Percentiles rank a stretch among this genome's conserved stretches.
Evolutionary conservation across 2,888 invertebrate genomes (phyloP).

Genomic region (Eristalinus aeneus): DNA sequence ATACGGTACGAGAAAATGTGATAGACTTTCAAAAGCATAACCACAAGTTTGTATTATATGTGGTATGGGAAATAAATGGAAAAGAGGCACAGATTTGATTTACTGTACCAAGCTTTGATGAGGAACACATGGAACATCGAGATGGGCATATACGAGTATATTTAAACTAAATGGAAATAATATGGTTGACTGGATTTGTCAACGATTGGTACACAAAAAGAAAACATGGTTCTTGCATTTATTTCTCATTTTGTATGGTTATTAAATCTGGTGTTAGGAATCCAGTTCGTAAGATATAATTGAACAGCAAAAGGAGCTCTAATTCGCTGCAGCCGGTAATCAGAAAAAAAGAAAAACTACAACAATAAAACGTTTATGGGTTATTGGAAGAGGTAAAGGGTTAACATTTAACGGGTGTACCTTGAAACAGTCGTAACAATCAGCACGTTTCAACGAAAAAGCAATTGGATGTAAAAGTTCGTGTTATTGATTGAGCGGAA

Average conservation of each 20-base stretch:
- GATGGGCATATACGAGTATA: background rate
- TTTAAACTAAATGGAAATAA: slow-evolving; percentile 13
- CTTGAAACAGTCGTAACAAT: background rate
- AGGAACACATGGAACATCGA: slow-evolving; percentile 23
- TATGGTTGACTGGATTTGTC: slow-evolving; percentile 23
- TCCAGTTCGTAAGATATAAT: background rate
- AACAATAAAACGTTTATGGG: background rate
- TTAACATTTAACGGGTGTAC: background rate
- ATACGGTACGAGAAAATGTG: slow-evolving; percentile 42
- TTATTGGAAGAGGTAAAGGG: background rate
- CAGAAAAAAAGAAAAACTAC: background rate
- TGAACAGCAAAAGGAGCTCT: background rate
- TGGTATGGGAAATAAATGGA: slow-evolving; percentile 41
- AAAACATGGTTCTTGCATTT: slow-evolving; percentile 2
- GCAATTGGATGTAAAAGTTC: background rate
- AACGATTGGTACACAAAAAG: slow-evolving; percentile 1
- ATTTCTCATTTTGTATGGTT: background rate
- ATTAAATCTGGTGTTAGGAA: background rate
- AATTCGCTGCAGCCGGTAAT: background rate
- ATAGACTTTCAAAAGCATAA: slow-evolving; percentile 63
- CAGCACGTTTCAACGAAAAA: background rate
- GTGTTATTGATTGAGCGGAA: background rate
- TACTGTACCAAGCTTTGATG: slow-evolving; percentile 18
- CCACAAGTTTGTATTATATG: slow-evolving; percentile 52
- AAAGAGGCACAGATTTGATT: background rate